Conservation (phyloP, 2,888 invertebrate genomes). For the Penaeus monodon region DNA sequence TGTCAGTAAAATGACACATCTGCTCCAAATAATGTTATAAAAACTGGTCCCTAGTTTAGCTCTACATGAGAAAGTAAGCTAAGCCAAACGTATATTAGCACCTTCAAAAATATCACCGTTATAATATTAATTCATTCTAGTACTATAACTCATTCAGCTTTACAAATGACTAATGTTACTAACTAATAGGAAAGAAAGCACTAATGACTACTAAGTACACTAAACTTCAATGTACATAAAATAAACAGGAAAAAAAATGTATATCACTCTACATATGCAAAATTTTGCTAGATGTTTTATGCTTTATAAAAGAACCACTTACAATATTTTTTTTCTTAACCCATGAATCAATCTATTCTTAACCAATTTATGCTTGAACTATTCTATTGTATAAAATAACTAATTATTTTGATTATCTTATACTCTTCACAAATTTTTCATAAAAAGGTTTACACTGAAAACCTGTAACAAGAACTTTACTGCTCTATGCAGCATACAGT, state of each 20-base stretch:
- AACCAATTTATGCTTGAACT: too few species aligned
- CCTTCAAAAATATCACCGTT: slow-evolving; percentile 54
- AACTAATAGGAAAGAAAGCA: slow-evolving; percentile 21
- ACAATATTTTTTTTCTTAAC: too few species aligned
- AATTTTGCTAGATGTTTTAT: too few species aligned
- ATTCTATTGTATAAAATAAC: neutral
- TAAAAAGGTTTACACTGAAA: neutral
- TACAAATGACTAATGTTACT: slow-evolving; percentile 18
- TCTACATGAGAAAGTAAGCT: slow-evolving; percentile 32
- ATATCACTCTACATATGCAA: too few species aligned
- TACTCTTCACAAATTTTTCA: neutral
- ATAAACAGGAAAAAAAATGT: neutral
- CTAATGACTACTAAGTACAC: slow-evolving; percentile 56
- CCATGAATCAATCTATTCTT: too few species aligned
- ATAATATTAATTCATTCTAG: slow-evolving; percentile 13
- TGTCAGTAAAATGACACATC: slow-evolving; percentile 13
- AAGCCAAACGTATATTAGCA: slow-evolving; percentile 49
- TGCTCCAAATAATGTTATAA: slow-evolving; percentile 9
- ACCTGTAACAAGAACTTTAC: neutral
- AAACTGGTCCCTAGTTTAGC: slow-evolving; percentile 19
- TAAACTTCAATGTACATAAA: slow-evolving; percentile 49
- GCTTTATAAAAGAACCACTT: too few species aligned
- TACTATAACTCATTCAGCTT: slow-evolving; percentile 33
- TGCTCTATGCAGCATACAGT: neutral
- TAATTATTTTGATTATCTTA: neutral